A percentile compares a stretch with the other conserved stretches of the same genome.
These are phyloP conservation scores for Caenorhabditis panamensis DNA, from an alignment of 2,888 invertebrate species.

Conservation along the genomic window DNA sequence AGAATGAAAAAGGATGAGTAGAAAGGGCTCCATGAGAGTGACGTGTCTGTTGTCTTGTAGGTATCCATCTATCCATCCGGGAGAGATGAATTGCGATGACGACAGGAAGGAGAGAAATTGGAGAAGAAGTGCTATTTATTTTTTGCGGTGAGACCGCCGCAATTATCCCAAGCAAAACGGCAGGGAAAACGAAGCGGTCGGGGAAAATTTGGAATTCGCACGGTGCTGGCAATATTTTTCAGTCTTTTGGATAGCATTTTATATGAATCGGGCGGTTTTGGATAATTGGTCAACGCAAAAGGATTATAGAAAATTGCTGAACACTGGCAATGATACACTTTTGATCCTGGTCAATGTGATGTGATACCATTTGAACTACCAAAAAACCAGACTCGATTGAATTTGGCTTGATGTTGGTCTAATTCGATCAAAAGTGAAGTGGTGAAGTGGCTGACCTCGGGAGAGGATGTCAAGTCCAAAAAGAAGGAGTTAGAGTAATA, in stretches of 20 bases:
- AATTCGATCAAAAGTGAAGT: conserved; percentile 51
- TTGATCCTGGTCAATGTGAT: too few species aligned
- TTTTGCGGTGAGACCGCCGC: conserved; percentile 15
- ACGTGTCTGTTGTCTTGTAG: background rate
- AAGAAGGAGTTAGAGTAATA: conserved; percentile 26
- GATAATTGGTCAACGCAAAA: too few species aligned
- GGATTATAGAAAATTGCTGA: too few species aligned
- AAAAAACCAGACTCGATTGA: conserved; percentile 15
- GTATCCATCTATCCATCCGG: background rate
- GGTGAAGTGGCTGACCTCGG: conserved; percentile 16
- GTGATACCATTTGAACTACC: background rate
- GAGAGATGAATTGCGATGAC: background rate
- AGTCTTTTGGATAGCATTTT: background rate
- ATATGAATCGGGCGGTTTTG: too few species aligned
- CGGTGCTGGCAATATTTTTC: background rate
- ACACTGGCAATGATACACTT: too few species aligned
- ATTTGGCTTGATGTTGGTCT: conserved; percentile 9
- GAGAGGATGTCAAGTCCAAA: background rate
- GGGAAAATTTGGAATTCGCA: background rate
- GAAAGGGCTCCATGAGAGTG: background rate
- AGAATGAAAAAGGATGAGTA: background rate
- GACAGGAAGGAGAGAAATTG: conserved; percentile 6
- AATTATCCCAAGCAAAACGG: conserved; percentile 12
- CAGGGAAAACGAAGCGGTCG: background rate
- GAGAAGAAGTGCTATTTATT: conserved; percentile 20